A percentile compares a stretch with the other conserved stretches of the same genome.
Conservation (phyloP, 2,113 vertebrate species). For the Nesogale talazaci region DNA sequence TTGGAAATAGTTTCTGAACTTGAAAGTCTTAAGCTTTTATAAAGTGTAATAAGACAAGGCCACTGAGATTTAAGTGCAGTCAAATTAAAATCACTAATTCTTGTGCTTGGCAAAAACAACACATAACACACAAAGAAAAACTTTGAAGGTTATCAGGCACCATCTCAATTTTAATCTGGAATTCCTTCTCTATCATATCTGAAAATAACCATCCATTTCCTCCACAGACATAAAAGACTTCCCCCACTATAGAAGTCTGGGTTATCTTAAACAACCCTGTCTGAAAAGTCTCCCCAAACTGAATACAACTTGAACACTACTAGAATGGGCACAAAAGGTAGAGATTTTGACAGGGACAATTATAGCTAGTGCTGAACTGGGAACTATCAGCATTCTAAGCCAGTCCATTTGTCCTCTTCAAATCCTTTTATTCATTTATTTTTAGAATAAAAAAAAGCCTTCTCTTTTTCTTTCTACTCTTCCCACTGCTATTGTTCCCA, state of each 20-base stretch:
- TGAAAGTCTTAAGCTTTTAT: not conserved
- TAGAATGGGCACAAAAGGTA: not conserved
- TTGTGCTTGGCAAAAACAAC: not conserved
- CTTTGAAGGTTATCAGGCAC: not conserved
- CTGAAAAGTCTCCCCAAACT: not conserved
- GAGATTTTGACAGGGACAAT: not conserved
- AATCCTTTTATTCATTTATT: no score
- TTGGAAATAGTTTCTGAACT: not conserved
- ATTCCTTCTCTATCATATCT: no score
- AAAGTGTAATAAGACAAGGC: not conserved
- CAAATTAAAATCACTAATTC: not conserved
- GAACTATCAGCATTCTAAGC: no score
- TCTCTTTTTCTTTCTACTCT: not conserved
- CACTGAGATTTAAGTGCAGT: not conserved
- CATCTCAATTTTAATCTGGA: no score
- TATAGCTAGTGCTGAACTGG: not conserved
- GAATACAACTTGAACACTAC: not conserved
- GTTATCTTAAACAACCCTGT: not conserved
- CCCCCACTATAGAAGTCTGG: rapidly evolving
- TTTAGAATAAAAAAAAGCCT: not conserved
- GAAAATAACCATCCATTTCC: not conserved
- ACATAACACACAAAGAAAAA: not conserved
- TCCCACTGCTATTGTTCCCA: not conserved
- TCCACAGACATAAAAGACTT: not conserved
- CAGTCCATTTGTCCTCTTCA: no score